Base-by-base conservation (phyloP, 64 coral and sea anemone genomes). In the Montipora sp. region DNA sequence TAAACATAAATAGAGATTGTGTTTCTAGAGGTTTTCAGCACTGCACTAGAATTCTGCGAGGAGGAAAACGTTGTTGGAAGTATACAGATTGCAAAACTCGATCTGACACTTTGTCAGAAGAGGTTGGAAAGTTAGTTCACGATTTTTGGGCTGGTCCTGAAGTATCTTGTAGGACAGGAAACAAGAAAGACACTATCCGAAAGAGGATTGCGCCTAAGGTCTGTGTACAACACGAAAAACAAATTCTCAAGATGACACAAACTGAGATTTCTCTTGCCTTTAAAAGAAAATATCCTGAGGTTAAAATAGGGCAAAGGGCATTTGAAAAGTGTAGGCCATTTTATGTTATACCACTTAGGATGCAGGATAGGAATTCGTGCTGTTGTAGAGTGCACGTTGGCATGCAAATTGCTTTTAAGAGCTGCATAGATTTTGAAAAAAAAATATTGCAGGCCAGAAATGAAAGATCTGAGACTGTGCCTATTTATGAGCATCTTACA, bases 161-260 rank as follows among this genome's bases (percentile, higher is more conserved):
- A 51, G n/a, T 14, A 61, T 89, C 44, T 89, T 59, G 75, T 11
- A 51, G 53, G 19, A 89, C 75, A 2, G 88, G 88, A 2, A 89
- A 89, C 19, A 79, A 89, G 51, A 44, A 76, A 18, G 88, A 89
- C 47, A 60, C 48, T 4, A 27, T 72, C 12, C 61, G 74, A 20
- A 77, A 75, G 77, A 19, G 47, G 2, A 23, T 77, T 13, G 80
- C 19, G 11, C 71, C 48, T 19, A 59, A 85, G 15, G 51, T 36
- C 27, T 70, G 0, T 93, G 23, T 80, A 3, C 19, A 10, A 2
- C 83, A 93, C 59, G 36, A 48, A 59, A 93, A 87, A 58, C 84
- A 93, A 51, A 80, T 93, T 12, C 50, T 93, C 19, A 76, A 88
- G 47, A 88, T 88, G 60, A 93, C 84, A 5, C 83, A 93, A 81